Evolutionary conservation across 2,113 vertebrate genomes (phyloP).

Genomic region (Pantherophis guttatus): DNA sequence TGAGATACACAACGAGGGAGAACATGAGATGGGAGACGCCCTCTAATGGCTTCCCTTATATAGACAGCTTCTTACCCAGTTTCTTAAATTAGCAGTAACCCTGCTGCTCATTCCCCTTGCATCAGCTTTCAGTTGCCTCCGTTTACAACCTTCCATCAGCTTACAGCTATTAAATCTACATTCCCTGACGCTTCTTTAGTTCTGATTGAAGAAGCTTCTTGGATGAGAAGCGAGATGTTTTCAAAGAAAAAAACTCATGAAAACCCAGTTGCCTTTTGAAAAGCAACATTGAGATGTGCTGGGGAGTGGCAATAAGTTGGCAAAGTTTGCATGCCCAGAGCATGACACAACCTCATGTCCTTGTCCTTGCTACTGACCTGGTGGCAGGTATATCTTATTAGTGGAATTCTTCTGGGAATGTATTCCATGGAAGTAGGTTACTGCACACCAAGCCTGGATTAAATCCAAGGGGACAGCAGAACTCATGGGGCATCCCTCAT

Average conservation of each 20-base stretch:
- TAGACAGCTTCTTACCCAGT: too few relatives aligned
- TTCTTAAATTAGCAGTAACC: too few relatives aligned
- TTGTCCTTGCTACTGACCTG: background rate
- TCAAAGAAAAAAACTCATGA: background rate
- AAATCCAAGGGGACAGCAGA: background rate
- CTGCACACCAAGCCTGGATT: background rate
- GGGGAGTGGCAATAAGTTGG: background rate
- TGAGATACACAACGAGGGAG: too few relatives aligned
- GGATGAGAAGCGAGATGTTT: too few relatives aligned
- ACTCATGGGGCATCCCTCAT: background rate
- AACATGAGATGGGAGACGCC: too few relatives aligned
- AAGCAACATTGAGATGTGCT: background rate
- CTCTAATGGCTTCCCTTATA: too few relatives aligned
- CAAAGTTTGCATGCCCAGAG: background rate
- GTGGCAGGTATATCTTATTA: background rate
- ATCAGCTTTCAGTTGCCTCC: too few relatives aligned
- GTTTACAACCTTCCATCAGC: too few relatives aligned
- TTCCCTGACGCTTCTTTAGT: background rate
- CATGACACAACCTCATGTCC: background rate
- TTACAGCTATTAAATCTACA: too few relatives aligned
- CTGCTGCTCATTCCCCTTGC: too few relatives aligned
- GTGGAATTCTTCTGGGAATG: background rate
- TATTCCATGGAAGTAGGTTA: background rate
- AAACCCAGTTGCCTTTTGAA: background rate
- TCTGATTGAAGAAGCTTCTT: background rate